Evolutionary conservation across 2,797 vertebrate species (phyloP), one percentile per base, ranked within the genome.

Genomic region (Catharus ustulatus): DNA sequence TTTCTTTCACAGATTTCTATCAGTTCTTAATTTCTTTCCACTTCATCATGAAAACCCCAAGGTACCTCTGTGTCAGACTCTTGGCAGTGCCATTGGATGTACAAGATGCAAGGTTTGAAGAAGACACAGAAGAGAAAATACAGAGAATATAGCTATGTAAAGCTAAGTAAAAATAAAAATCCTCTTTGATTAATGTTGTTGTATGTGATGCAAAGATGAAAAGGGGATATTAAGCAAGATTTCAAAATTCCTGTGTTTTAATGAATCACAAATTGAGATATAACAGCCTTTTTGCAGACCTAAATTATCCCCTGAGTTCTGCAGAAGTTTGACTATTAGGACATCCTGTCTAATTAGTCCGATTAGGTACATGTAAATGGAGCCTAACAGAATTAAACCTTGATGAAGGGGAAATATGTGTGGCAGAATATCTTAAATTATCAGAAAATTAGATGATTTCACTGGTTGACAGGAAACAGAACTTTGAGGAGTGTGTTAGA

Each of bases 301-400:
- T 77, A 85, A 93, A 92, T 89, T 85, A 80, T 43, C 59, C 27
- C 61, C 63, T 23, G 38, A 77, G 38, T 64, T 95, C 61, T 86
- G 40, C 46, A 93, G 36, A 83, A 90, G 18, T 72, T 54, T 75
- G n/a, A 57, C 66, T 84, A 48, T 72, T 55, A 89, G 76, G 54
- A 87, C 45, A 94, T 77, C 75, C 91, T 93, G 58, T 64, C 54
- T 78, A 91, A 90, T 95, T 91, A 95, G 45, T 61, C 29, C 94
- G 57, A 80, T 79, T 49, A 94, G 63, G 64, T 90, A 77, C 55
- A 19, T 69, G 18, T 67, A 85, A 89, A 24, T 85, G 64, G 26
- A 68, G 38, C 29, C 55, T 94, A 59, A 82, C 43, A 84, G 42
- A 90, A 80, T 80, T 84, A 89, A 85, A 89, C 19, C 81, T 77